Evolutionary conservation across 2,113 vertebrate species (phyloP), one percentile per base, ranked within the genome.

Genomic region (Ploceus nigricollis): DNA sequence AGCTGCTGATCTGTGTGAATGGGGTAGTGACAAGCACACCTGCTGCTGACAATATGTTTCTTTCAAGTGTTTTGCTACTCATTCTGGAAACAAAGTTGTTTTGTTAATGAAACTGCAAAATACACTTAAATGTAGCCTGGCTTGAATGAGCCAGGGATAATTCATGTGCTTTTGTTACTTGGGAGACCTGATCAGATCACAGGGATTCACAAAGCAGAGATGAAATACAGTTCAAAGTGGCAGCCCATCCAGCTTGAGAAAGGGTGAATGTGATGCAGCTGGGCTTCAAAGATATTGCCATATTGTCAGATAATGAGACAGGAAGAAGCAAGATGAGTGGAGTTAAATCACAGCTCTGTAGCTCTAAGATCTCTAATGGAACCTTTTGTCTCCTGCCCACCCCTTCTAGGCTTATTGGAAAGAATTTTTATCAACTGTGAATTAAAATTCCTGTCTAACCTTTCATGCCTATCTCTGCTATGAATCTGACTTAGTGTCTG

Each of bases 301-400:
- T 79, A 35, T 58, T 93, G 91, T 73, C 63, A 77, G 82, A 37
- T 86, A 90, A 91, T 35, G 61, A 70, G 73, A 68, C 48, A 71
- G 96, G 92, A 93, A 81, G 72, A 64, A 73, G 68, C 35, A 54
- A 44, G 71, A 71, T 94, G 92, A 87, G 76, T 45, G 35, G 50
- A 90, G 76, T 78, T 95, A 71, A 93, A 89, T 70, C 37, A 39
- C 0, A 1, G 31, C 42, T 89, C 72, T 57, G 15, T 42, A 70
- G 85, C 75, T 88, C 45, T 82, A 72, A 85, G 84, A 73, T 96
- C 63, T 93, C 58, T 47, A 64, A 66, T 0, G 3, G 79, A 95
- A 90, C 56, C 72, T 92, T 96, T 96, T 93, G 94, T 97, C 81
- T 94, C 77, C 72, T 82, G 85, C 92, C 84, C 64, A 71, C 80